A percentile compares a stretch with the other conserved stretches of the same genome.
These are phyloP conservation scores for Micropterix aruncella DNA, from an alignment of 2,888 invertebrate genomes.

Conservation along the genomic window DNA sequence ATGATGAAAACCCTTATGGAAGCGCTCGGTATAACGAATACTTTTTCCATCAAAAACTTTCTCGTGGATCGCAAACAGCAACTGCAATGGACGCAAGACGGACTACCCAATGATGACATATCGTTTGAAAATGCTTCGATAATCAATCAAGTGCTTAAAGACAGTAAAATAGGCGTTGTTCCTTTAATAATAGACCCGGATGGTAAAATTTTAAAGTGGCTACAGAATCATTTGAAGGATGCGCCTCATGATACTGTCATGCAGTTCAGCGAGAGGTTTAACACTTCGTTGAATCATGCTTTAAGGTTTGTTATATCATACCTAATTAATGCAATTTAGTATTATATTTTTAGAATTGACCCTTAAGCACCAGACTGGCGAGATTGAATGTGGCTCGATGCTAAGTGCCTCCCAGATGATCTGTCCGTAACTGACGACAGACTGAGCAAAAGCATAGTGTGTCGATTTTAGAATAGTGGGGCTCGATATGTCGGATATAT, in stretches of 20 bases:
- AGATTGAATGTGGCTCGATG: too few species aligned
- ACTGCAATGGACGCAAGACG: conserved; percentile 75
- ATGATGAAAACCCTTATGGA: conserved; percentile 34
- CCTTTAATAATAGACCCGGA: conserved; percentile 87
- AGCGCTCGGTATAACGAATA: conserved; percentile 24
- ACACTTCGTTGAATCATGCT: conserved; percentile 61
- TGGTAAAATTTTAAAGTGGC: conserved; percentile 69
- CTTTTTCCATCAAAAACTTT: conserved; percentile 30
- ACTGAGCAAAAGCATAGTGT: too few species aligned
- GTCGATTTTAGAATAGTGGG: too few species aligned
- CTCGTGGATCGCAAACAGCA: conserved; percentile 42
- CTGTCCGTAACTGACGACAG: too few species aligned
- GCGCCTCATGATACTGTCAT: conserved; percentile 62
- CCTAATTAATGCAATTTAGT: too few species aligned
- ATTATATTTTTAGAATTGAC: too few species aligned
- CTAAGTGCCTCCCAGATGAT: too few species aligned
- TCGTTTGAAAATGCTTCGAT: conserved; percentile 73
- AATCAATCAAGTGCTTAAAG: conserved; percentile 46
- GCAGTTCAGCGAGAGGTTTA: conserved; percentile 60
- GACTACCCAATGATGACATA: conserved; percentile 63
- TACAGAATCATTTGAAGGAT: conserved; percentile 49
- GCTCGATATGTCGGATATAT: too few species aligned
- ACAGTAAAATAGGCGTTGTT: conserved; percentile 37
- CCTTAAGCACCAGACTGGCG: too few species aligned
- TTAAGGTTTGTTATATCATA: conserved; percentile 34